Conservation (phyloP, 2,113 vertebrate species). For the Pantherophis guttatus region DNA sequence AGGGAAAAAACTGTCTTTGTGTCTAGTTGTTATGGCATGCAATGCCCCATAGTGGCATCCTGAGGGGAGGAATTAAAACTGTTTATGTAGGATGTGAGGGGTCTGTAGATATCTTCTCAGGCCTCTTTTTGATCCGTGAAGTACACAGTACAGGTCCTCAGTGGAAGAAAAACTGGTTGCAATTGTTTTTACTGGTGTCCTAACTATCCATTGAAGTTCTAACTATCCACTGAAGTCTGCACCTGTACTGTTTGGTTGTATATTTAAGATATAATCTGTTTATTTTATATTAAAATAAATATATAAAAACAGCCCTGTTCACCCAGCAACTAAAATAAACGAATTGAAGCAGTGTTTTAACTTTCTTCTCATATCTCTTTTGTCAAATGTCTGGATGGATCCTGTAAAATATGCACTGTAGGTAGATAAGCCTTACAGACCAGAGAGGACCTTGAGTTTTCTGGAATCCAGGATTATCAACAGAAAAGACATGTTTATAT, state of each 20-base stretch:
- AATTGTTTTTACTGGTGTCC: background rate
- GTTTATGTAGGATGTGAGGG: background rate
- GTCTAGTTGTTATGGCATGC: background rate
- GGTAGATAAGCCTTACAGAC: background rate
- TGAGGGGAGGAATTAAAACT: background rate
- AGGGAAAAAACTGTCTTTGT: background rate
- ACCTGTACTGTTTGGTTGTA: background rate
- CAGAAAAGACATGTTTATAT: background rate
- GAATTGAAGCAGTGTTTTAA: background rate
- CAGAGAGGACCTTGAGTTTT: background rate
- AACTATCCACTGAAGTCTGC: background rate
- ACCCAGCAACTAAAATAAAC: background rate
- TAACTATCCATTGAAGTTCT: background rate
- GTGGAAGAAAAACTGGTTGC: background rate
- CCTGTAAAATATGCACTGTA: background rate
- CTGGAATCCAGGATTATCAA: background rate
- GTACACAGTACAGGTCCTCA: background rate
- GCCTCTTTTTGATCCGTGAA: background rate
- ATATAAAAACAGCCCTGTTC: background rate
- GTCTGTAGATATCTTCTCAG: background rate
- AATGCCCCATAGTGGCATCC: background rate
- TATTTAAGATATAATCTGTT: background rate
- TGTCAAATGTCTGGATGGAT: background rate
- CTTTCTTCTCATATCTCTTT: background rate
- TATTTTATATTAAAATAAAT: background rate